These are phyloP conservation scores for Tryphoninae sp. DNA, from an alignment of 2,888 invertebrate genomes.

Conservation along the genomic window DNA sequence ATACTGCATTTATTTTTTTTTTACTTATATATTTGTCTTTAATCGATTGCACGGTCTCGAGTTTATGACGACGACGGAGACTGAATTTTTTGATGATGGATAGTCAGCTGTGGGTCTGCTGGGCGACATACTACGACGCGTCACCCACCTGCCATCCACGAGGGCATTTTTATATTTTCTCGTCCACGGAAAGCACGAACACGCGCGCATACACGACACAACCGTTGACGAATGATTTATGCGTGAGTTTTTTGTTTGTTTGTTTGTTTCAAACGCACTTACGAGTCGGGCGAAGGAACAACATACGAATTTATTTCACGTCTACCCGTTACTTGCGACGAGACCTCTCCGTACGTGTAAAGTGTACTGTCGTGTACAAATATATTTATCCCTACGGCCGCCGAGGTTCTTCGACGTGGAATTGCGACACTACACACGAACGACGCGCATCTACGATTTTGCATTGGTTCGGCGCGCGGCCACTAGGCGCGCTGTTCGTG, in stretches of 20 bases:
- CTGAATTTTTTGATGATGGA: slow-evolving; percentile 5
- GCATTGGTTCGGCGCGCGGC: not conserved
- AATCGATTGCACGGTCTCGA: not conserved
- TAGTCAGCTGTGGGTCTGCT: slow-evolving; percentile 49
- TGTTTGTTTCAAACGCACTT: not conserved
- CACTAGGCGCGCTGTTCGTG: not conserved
- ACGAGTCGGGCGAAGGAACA: not conserved
- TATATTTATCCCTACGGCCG: not conserved
- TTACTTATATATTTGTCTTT: not conserved
- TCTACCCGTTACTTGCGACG: not conserved
- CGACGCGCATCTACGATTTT: not conserved
- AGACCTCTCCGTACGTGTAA: not conserved
- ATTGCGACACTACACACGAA: not conserved
- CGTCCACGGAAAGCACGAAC: slow-evolving; percentile 9
- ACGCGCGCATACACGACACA: not conserved
- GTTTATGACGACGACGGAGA: not conserved
- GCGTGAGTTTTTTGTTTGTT: not conserved
- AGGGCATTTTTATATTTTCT: slow-evolving; percentile 53
- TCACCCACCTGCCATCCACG: slow-evolving; percentile 61
- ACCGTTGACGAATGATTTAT: not conserved
- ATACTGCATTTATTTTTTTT: slow-evolving; percentile 1
- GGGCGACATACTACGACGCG: slow-evolving; percentile 41
- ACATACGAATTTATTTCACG: not conserved
- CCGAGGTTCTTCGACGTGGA: not conserved
- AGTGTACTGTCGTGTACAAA: slow-evolving; percentile 4